Base-by-base conservation (phyloP, 2,888 invertebrate genomes). In the Andrena camellia region DNA sequence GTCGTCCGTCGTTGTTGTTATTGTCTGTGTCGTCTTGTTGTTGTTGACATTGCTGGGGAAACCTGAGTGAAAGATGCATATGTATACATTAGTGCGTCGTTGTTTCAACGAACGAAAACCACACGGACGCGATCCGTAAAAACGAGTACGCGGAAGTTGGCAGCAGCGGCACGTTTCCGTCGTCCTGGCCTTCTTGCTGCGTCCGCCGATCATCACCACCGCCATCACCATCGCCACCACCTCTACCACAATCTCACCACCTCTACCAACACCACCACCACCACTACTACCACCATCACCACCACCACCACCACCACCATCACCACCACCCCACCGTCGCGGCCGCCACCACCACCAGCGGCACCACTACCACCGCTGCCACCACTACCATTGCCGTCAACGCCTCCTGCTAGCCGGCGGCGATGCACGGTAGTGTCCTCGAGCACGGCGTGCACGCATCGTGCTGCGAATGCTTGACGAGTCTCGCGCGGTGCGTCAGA, bases 391-490 rank as follows among this genome's bases (percentile, higher is more conserved):
- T 72, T 79, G 81, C 81, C 88, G 86, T 80, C 83, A 82, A 82
- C 88, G 87, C 88, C 88, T 85, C 86, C 85, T 77, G 82, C 80
- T 84, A 79, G 86, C 88, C 86, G 88, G 83, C 86, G 88, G 88
- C 88, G 86, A 79, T 88, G 86, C 85, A 88, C 88, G 88, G 88
- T 87, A 88, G 88, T 88, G 88, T 88, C 87, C 87, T 88, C 88
- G 87, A 88, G 83, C 88, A 88, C 88, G 88, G 88, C 88, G 88
- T 88, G 88, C 88, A 88, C 88, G 88, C 88, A 88, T 88, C 88
- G 88, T 88, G 88, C 88, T 88, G 88, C 87, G 88, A 88, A 85
- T 87, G 88, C 88, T 88, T 77, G 80, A 88, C 85, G 88, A 85
- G 83, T 88, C 80, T 86, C 88, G 88, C 88, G 88, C 85, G 87